These are phyloP conservation scores for Caretta caretta DNA, from an alignment of 2,113 vertebrate species.

Conservation along the genomic window DNA sequence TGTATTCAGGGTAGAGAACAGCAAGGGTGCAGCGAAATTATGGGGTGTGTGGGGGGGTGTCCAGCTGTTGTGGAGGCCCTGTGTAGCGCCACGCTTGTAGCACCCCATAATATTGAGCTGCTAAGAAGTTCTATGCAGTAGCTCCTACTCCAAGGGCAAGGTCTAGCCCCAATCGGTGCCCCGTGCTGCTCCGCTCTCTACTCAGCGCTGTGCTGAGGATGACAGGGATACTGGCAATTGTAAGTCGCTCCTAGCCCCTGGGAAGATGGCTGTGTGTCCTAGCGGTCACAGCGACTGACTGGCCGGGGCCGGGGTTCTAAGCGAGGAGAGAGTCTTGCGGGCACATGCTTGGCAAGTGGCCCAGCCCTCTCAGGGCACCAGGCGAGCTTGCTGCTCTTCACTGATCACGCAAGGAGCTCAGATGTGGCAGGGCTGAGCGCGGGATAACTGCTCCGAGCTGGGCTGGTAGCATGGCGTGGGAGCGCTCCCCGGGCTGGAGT, in stretches of 20 bases:
- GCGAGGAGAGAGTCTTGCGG: not conserved
- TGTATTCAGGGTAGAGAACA: too few species aligned
- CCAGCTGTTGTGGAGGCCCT: too few species aligned
- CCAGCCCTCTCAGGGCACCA: too few species aligned
- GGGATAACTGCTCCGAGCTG: too few species aligned
- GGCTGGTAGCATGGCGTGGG: too few species aligned
- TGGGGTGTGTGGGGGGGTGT: too few species aligned
- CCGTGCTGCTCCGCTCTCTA: not conserved
- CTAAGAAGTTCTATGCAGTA: not conserved
- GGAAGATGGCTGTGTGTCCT: not conserved
- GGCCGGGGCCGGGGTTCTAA: not conserved
- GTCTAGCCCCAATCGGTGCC: not conserved
- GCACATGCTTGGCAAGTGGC: not conserved
- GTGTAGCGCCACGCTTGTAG: too few species aligned
- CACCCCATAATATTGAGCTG: not conserved
- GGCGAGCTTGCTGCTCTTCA: not conserved
- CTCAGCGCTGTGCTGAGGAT: not conserved
- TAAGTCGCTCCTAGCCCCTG: not conserved
- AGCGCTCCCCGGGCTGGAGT: too few species aligned
- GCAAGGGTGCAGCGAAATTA: too few species aligned
- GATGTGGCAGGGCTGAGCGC: too few species aligned
- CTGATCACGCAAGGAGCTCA: too few species aligned
- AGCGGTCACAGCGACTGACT: not conserved
- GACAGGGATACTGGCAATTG: not conserved
- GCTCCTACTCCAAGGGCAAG: not conserved